Percentiles rank a stretch among this genome's conserved stretches.
Evolutionary conservation across 2,113 vertebrate species (phyloP).

Genomic region (Amblyopsis rosae): DNA sequence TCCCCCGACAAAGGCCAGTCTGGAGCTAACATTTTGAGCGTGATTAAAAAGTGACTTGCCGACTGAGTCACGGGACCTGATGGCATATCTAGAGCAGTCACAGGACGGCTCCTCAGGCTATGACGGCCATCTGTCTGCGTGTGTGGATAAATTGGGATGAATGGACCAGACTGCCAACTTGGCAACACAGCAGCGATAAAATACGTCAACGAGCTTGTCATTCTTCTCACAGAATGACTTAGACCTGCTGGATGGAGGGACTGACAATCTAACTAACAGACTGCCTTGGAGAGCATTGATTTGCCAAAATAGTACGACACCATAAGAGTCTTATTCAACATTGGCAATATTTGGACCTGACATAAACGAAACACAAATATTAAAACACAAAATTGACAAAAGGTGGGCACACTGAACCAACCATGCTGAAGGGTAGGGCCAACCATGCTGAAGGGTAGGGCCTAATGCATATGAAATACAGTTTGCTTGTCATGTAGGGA

Average conservation of each 20-base stretch:
- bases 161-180: slow-evolving; percentile 48
- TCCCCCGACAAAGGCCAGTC: background rate
- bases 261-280: slow-evolving; percentile 11
- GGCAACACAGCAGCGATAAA: slow-evolving; percentile 55
- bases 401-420: no score
- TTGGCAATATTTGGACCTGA: no score
- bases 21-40: background rate
- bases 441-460: no score
- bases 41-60: background rate
- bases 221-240: slow-evolving; percentile 50
- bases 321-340: slow-evolving; percentile 18
- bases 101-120: slow-evolving; percentile 24
- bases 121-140: slow-evolving; percentile 40
- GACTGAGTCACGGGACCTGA: slow-evolving; percentile 28
- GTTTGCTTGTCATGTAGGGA: background rate
- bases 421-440: no score
- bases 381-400: no score
- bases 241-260: slow-evolving; percentile 47
- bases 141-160: slow-evolving; percentile 41
- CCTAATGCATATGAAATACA: slow-evolving; percentile 12
- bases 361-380: no score
- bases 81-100: slow-evolving; percentile 15
- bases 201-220: slow-evolving; percentile 63
- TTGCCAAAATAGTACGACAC: slow-evolving; percentile 30
- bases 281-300: background rate